These are phyloP conservation scores for Aselliscus stoliczkanus DNA, from an alignment of 2,797 vertebrate species.

Conservation along the genomic window DNA sequence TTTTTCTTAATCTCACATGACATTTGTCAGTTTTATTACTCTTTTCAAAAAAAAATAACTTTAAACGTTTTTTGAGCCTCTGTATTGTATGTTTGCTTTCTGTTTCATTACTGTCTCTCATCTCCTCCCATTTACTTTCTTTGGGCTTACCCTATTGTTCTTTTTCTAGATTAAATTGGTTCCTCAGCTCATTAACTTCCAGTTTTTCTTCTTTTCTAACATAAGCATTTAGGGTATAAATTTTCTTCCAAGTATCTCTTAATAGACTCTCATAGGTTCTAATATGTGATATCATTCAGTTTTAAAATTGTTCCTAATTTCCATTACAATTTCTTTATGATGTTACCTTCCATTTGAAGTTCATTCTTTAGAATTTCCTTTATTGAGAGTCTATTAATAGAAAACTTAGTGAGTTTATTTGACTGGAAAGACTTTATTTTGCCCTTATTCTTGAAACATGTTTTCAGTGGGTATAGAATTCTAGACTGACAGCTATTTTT, in stretches of 20 bases:
- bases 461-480: neutral
- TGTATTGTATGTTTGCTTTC: neutral
- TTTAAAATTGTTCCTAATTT: neutral
- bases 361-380: slow-evolving; percentile 21
- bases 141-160: neutral
- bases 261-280: neutral
- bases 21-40: neutral
- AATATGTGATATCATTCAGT: neutral
- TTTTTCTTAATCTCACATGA: neutral
- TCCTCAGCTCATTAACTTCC: neutral
- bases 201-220: neutral
- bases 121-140: slow-evolving; percentile 18
- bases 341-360: neutral
- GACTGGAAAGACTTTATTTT: neutral
- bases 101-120: slow-evolving; percentile 4
- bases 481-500: neutral
- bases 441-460: slow-evolving; percentile 7
- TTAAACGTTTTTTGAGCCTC: neutral
- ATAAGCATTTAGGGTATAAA: neutral
- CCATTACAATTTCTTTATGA: neutral
- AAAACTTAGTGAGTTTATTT: neutral
- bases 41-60: neutral
- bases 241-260: neutral
- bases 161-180: neutral
- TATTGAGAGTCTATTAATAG: neutral